Base-by-base conservation (phyloP, 2,888 invertebrate species). In the Lasius platythorax region DNA sequence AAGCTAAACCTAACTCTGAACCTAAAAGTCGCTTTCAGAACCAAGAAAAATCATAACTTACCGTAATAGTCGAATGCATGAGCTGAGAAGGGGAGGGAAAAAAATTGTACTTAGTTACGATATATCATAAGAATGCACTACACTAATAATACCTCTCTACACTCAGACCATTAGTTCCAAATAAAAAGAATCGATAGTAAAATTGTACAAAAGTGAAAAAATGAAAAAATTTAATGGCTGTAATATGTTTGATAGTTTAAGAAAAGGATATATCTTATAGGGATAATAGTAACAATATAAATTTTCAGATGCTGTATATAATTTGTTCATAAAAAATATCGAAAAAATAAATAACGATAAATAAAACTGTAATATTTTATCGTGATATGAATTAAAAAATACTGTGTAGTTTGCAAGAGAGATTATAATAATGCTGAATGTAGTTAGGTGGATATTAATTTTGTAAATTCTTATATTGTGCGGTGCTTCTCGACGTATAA, bases 61-160 rank as follows among this genome's bases (percentile, higher is more conserved):
- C 99, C 99, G 98, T 99, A 99, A 96, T 99, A 99, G 96, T 99
- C 99, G 97, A 99, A 98, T 95, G 98, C 98, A 97, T 98, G 98
- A 96, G 98, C 99, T 98, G 94, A 94, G 94, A 93, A 94, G 93
- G 93, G 93, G 93, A 94, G 93, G 93, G 93, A 94, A 93, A 95
- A 94, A 95, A 95, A 95, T 93, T 93, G 93, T 91, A 94, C 92
- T 93, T 94, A 93, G 93, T 94, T 94, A 94, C 92, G 93, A 92
- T 93, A 53, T 53, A 89, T 89, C 86, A 87, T 92, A 90, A 90
- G 87, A 81, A 92, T 87, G 88, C 87, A 88, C 88, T 91, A 90
- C 86, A 83, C 87, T 89, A 91, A 90, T 87, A 88, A 73, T 86
- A 92, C 92, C 93, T 92, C 91, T 90, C 93, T 92, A 93, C 93